Percentiles rank a stretch among this genome's conserved stretches.
These are phyloP conservation scores for Artibeus jamaicensis DNA, from an alignment of 2,797 vertebrate genomes.

Conservation along the genomic window DNA sequence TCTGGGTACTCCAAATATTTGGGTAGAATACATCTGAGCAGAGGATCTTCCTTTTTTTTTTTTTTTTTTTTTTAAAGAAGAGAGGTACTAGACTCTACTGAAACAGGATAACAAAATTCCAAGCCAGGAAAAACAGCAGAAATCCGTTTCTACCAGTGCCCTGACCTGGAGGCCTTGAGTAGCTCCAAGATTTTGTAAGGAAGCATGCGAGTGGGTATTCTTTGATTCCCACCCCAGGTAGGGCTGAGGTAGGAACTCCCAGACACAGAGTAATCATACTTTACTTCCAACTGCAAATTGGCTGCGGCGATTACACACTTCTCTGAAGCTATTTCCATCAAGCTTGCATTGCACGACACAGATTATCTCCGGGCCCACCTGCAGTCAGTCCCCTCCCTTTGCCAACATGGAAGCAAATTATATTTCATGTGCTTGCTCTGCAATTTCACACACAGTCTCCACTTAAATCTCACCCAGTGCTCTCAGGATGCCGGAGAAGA, in stretches of 20 bases:
- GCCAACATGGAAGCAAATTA: constrained; percentile 34
- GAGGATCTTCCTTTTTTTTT: not conserved
- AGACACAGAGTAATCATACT: constrained; percentile 45
- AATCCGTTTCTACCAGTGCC: not conserved
- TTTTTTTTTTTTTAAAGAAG: not conserved
- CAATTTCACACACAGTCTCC: constrained; percentile 36
- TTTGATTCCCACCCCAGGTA: not conserved
- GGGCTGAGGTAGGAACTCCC: not conserved
- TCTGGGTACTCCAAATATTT: not conserved
- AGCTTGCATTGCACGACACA: constrained; percentile 24
- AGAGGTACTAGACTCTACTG: not conserved
- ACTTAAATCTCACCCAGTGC: constrained; percentile 31
- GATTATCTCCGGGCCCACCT: constrained; percentile 55
- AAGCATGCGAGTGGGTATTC: not conserved
- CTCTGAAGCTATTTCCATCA: constrained; percentile 51
- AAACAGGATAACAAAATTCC: not conserved
- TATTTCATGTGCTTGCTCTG: constrained; percentile 51
- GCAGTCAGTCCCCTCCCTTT: constrained; percentile 3
- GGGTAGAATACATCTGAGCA: not conserved
- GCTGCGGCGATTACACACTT: constrained; percentile 41
- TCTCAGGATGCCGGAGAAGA: constrained; percentile 52
- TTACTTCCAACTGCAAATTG: constrained; percentile 48
- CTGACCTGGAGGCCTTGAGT: not conserved
- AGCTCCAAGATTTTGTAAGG: not conserved
- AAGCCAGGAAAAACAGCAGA: not conserved